These are phyloP conservation scores for Sandelia bainsii DNA, from an alignment of 2,797 vertebrate species.

Conservation along the genomic window DNA sequence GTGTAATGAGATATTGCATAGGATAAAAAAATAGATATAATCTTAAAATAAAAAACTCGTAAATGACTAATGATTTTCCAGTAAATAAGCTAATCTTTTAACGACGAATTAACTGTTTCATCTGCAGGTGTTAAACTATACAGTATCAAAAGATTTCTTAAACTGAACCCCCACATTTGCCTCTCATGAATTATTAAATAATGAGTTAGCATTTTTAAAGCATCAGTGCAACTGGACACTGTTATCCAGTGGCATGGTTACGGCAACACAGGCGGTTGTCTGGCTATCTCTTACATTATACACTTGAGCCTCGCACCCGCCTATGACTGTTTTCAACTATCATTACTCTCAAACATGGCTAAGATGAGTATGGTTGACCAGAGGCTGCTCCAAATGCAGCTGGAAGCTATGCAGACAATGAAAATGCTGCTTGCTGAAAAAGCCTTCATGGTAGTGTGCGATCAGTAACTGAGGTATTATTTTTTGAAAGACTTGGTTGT, in stretches of 20 bases:
- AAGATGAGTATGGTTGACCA: constrained; percentile 78
- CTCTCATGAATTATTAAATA: constrained; percentile 69
- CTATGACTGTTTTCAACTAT: background rate
- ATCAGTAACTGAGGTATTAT: background rate
- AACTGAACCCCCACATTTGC: background rate
- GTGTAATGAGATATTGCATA: no score
- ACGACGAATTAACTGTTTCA: no score
- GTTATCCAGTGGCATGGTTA: constrained; percentile 55
- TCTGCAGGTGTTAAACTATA: background rate
- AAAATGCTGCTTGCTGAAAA: constrained; percentile 67
- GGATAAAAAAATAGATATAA: no score
- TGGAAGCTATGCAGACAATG: constrained; percentile 69
- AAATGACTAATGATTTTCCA: no score
- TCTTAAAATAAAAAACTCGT: no score
- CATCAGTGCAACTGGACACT: constrained; percentile 61
- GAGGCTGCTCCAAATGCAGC: constrained; percentile 67
- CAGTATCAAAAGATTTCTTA: background rate
- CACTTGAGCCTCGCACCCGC: background rate
- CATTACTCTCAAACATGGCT: constrained; percentile 57
- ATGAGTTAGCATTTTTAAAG: constrained; percentile 67
- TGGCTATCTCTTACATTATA: background rate
- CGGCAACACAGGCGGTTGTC: constrained; percentile 25
- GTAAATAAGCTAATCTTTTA: no score
- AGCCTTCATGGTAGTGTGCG: constrained; percentile 50
- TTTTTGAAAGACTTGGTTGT: background rate